A percentile compares a stretch with the other conserved stretches of the same genome.
Conservation (phyloP, 2,113 vertebrate species). For the Meles meles region DNA sequence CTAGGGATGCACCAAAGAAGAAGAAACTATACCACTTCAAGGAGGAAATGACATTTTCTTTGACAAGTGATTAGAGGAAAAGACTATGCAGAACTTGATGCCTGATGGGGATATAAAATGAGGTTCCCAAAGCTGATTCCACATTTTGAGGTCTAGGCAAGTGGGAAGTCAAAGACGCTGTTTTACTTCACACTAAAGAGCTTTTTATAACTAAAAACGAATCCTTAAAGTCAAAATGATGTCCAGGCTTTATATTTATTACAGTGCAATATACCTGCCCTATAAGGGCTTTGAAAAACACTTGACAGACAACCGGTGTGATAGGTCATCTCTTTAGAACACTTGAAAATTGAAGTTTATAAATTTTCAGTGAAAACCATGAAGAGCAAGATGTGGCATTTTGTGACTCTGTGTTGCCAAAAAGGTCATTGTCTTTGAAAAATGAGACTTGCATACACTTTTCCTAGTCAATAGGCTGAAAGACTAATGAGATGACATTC, state of each 20-base stretch:
- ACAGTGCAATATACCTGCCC: background rate
- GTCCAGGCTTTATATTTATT: background rate
- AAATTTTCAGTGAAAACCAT: constrained; percentile 22
- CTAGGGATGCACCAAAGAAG: too few species aligned
- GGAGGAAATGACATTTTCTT: background rate
- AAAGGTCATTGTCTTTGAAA: background rate
- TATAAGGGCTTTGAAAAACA: background rate
- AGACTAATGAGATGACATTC: background rate
- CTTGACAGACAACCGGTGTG: background rate
- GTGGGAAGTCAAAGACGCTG: background rate
- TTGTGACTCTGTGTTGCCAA: background rate
- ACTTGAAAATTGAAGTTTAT: background rate
- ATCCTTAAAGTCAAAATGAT: background rate
- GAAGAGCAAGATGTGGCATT: background rate
- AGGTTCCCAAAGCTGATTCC: background rate
- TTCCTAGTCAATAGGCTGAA: background rate
- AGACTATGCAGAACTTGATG: background rate
- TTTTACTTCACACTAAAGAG: background rate
- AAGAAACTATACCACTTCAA: background rate
- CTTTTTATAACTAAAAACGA: background rate
- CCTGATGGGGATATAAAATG: background rate
- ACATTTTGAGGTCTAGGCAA: background rate
- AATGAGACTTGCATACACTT: background rate
- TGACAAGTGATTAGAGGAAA: background rate
- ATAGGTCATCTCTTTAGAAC: background rate